A percentile compares a stretch with the other conserved stretches of the same genome.
Conservation (phyloP, 1,140 invertebrate species). For the Hylaeus volcanicus region DNA sequence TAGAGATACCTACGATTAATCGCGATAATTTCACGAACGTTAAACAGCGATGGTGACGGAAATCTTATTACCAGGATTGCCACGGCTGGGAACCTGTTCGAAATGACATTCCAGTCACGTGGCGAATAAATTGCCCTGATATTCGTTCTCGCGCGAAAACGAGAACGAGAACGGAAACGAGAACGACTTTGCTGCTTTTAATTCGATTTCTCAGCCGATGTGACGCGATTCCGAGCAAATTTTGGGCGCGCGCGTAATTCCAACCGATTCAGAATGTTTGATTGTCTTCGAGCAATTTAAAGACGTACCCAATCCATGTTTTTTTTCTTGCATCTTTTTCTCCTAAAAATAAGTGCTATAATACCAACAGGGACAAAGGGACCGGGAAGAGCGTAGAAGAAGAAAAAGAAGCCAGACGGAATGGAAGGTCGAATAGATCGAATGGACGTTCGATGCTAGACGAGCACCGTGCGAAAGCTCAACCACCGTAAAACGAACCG, state of each 20-base stretch:
- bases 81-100: not conserved
- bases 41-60: not conserved
- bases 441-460: not conserved
- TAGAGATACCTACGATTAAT: not conserved
- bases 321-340: no score
- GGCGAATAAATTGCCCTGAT: conserved; percentile 16
- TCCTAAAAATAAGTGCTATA: no score
- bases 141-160: not conserved
- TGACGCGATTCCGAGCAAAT: not conserved
- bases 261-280: not conserved
- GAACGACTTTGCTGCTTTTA: conserved; percentile 32
- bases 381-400: no score
- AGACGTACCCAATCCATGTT: no score
- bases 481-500: conserved; percentile 50
- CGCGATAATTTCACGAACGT: conserved; percentile 11
- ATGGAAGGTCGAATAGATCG: no score
- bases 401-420: no score
- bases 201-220: conserved; percentile 21
- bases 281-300: not conserved
- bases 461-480: conserved; percentile 12
- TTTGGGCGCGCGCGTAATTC: not conserved
- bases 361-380: no score
- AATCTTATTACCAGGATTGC: conserved; percentile 13
- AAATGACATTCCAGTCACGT: conserved; percentile 37
- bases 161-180: not conserved